phyloP scores from a whole-genome alignment of 2,113 vertebrate species.

The Progne subis region DNA sequence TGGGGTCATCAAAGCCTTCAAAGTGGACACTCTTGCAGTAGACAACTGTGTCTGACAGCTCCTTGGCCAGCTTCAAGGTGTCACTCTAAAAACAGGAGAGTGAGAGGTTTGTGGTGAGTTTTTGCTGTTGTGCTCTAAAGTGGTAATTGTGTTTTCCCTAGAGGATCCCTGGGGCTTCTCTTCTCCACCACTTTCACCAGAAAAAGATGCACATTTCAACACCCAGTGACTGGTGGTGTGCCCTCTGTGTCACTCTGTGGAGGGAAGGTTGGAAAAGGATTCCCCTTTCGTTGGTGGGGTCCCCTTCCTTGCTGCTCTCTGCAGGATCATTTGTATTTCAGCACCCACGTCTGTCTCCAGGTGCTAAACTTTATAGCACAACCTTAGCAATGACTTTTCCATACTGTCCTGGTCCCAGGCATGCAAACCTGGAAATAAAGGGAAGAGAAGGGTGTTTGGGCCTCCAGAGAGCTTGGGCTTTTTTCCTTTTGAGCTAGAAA shows the following conservation, averaged over 20 bases:
- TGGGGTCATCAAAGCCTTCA: constrained; percentile 79
- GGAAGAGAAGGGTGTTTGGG: not conserved
- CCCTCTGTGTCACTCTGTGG: not conserved
- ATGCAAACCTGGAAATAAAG: not conserved
- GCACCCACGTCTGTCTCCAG: not conserved
- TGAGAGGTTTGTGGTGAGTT: not conserved
- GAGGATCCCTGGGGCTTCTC: not conserved
- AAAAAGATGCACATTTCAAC: not conserved
- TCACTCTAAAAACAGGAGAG: constrained; percentile 75
- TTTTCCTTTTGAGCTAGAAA: not conserved
- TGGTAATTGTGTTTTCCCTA: not conserved
- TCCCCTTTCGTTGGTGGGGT: not conserved
- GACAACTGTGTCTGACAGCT: constrained; percentile 88
- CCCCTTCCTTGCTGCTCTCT: not conserved
- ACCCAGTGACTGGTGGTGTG: not conserved
- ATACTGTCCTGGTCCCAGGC: not conserved
- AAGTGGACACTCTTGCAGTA: constrained; percentile 98
- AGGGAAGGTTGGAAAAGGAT: not conserved
- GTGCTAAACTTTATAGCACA: not conserved
- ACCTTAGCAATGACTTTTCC: not conserved
- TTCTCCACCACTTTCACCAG: not conserved
- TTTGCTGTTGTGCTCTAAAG: not conserved
- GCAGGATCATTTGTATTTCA: not conserved
- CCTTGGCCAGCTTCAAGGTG: constrained; percentile 87
- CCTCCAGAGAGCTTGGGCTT: not conserved